phyloP scores from a whole-genome alignment of 2,113 vertebrate species.

The Genyomyrus donnyi region DNA sequence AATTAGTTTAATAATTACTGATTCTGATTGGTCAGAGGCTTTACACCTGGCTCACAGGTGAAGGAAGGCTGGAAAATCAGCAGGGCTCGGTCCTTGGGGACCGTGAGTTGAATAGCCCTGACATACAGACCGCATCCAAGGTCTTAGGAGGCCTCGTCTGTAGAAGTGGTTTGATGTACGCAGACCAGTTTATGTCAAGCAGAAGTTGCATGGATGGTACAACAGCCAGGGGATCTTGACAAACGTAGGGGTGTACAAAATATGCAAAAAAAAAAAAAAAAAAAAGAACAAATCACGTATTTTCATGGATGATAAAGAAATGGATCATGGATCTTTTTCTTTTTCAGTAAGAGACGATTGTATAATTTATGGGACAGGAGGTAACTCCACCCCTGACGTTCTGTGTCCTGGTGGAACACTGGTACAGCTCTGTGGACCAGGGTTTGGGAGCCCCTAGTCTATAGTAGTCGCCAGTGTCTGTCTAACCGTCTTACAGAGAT shows the following conservation, averaged over 20 bases:
- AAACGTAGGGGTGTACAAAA: background rate
- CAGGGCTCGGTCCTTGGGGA: too few species aligned
- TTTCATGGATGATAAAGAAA: background rate
- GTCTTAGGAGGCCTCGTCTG: background rate
- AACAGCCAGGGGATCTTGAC: background rate
- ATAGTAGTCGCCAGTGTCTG: background rate
- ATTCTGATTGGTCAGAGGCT: too few species aligned
- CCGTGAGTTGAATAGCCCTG: too few species aligned
- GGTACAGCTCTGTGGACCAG: background rate
- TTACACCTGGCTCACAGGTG: too few species aligned
- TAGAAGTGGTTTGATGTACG: background rate
- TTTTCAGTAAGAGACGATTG: background rate
- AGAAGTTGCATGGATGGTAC: background rate
- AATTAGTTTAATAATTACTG: too few species aligned
- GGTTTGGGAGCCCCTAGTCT: background rate
- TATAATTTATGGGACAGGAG: background rate
- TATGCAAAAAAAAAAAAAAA: background rate
- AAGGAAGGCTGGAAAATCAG: too few species aligned
- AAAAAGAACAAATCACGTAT: background rate
- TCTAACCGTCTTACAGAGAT: background rate
- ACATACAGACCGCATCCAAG: background rate
- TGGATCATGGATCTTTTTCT: background rate
- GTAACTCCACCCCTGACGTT: background rate
- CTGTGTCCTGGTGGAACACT: background rate
- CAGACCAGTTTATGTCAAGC: background rate